phyloP scores from a whole-genome alignment of 1,140 invertebrate species.

The Thaumetopoea pityocampa region DNA sequence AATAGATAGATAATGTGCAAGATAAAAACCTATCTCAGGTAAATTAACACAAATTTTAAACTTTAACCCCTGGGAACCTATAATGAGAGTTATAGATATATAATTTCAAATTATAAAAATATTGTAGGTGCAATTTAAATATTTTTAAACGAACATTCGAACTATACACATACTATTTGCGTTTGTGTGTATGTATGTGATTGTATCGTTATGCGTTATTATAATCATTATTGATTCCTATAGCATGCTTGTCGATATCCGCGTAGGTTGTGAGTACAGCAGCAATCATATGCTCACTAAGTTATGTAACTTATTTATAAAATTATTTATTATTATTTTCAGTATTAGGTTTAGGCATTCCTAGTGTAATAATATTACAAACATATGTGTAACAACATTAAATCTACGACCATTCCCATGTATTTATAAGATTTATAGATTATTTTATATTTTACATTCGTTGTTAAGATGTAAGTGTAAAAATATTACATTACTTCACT shows the following conservation, averaged over 20 bases:
- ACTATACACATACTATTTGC: conserved; percentile 8
- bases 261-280: conserved; percentile 21
- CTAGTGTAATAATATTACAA: conserved; percentile 7
- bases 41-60: too few relatives aligned
- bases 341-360: conserved; percentile 9
- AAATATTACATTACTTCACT: not conserved
- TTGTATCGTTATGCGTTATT: conserved; percentile 13
- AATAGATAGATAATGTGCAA: too few relatives aligned
- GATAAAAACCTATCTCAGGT: too few relatives aligned
- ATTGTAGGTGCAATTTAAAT: too few relatives aligned
- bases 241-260: conserved; percentile 31
- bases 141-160: too few relatives aligned
- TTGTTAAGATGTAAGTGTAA: conserved; percentile 3
- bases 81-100: too few relatives aligned
- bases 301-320: conserved; percentile 7
- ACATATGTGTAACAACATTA: conserved; percentile 6
- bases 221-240: conserved; percentile 23
- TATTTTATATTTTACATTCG: not conserved
- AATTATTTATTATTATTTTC: conserved; percentile 3
- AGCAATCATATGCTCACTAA: conserved; percentile 8
- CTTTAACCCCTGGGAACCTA: too few relatives aligned
- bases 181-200: conserved; percentile 10
- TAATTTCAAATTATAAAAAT: too few relatives aligned
- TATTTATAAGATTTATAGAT: not conserved
- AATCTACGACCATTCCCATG: conserved; percentile 10